Base-by-base conservation (phyloP, 2,113 vertebrate genomes). In the Chlamydotis undulata region DNA sequence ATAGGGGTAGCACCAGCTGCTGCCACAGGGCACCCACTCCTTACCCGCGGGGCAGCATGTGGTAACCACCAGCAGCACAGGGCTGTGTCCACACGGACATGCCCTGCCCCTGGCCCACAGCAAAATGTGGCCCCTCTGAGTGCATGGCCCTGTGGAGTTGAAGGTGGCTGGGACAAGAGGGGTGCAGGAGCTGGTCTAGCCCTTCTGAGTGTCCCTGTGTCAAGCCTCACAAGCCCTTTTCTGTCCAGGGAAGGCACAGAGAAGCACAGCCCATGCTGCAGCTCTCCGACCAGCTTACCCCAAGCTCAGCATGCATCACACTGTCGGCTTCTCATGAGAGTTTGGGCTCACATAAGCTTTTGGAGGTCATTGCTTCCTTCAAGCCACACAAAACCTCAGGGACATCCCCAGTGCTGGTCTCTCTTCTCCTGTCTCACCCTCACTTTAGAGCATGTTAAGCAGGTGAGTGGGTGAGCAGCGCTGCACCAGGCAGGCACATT, bases 381-480 rank as follows among this genome's bases (percentile, higher is more conserved):
- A 33, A 64, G n/a, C 25, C 22, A 41, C 8, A 43, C 28, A 52
- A 68, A 47, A n/a, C 26, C 18, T 14, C 29, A 11, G 31, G 14
- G n/a, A 14, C 17, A 28, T 14, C 14, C 19, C 15, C 12, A 5
- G 31, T 35, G 24, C 37, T 39, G 16, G 10, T 19, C 18, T 15
- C 6, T 4, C 60, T 45, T 6, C 6, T 10, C 12, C 4, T 2
- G 2, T 33, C 23, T n/a, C 18, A 28, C 14, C 3, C 8, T 6
- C 5, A 2, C 24, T 7, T 45, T 11, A 16, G 25, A 28, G 4
- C 22, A 14, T 3, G 56, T 26, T 22, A 37, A 39, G 49, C 0
- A 2, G 12, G 9, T 17, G 37, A 5, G 12, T 9, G 18, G 39
- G 25, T 0, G 0, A 45, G 29, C 43, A 50, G 16, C 39, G 10